These are phyloP conservation scores for Hypercompe scribonia DNA, from an alignment of 2,888 invertebrate species.

Conservation along the genomic window DNA sequence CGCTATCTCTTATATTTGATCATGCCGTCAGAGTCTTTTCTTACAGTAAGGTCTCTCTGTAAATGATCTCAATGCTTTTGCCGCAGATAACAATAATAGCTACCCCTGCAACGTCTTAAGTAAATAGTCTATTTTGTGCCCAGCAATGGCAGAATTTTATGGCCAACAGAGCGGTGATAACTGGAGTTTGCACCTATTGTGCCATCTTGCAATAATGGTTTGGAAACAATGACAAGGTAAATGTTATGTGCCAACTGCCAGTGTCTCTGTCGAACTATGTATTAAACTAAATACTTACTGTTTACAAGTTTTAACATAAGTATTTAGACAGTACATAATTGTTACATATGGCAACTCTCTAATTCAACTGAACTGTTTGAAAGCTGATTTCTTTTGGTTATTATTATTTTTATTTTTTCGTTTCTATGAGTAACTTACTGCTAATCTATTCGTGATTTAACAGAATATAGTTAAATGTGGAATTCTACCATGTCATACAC, in stretches of 20 bases:
- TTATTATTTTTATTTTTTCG: neutral
- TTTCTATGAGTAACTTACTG: neutral
- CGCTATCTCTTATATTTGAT: slow-evolving; percentile 29
- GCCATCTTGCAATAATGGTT: neutral
- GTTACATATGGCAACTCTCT: neutral
- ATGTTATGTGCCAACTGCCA: neutral
- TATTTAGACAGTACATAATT: neutral
- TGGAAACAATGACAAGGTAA: slow-evolving; percentile 7
- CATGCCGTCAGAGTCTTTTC: slow-evolving; percentile 14
- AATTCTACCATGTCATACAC: neutral
- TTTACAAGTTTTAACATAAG: neutral
- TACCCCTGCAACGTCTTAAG: slow-evolving; percentile 32
- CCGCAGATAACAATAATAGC: slow-evolving; percentile 44
- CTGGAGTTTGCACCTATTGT: slow-evolving; percentile 18
- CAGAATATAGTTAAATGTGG: neutral
- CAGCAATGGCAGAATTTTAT: slow-evolving; percentile 45
- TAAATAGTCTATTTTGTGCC: slow-evolving; percentile 43
- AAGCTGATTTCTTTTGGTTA: neutral
- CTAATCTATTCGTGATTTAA: neutral
- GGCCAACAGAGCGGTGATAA: slow-evolving; percentile 27
- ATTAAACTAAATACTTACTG: neutral
- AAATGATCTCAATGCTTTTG: slow-evolving; percentile 47
- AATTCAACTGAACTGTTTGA: neutral
- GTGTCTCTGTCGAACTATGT: neutral
- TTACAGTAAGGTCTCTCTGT: slow-evolving; percentile 35